phyloP scores from a whole-genome alignment of 2,113 vertebrate genomes.

The Canis aureus region DNA sequence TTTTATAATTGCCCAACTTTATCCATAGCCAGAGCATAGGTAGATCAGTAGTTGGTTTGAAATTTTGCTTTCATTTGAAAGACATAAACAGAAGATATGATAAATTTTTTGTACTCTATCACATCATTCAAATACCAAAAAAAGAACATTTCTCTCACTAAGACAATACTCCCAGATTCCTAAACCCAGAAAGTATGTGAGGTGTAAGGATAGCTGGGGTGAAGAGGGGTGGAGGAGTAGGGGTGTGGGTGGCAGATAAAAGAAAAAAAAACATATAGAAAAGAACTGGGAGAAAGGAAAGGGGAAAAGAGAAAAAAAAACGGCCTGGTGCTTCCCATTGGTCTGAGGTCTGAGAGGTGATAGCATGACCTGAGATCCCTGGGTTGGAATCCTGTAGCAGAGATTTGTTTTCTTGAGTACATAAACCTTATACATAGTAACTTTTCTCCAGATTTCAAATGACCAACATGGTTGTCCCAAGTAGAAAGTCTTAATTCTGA shows the following conservation, averaged over 20 bases:
- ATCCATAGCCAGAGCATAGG: neutral
- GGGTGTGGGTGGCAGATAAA: neutral
- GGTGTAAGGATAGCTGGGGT: neutral
- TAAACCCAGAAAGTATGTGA: neutral
- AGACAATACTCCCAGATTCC: neutral
- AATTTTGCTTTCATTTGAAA: slow-evolving; percentile 12
- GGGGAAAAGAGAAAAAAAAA: neutral
- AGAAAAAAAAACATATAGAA: neutral
- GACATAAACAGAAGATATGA: neutral
- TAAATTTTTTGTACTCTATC: neutral
- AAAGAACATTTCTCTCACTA: neutral
- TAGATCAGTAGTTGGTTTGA: neutral
- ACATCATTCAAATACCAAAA: neutral
- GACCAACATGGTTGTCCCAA: slow-evolving; percentile 23
- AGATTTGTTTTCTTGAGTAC: neutral
- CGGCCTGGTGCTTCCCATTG: neutral
- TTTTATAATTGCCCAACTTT: neutral
- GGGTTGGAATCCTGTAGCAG: neutral
- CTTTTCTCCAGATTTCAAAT: neutral
- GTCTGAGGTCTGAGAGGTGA: neutral
- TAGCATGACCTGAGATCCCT: neutral
- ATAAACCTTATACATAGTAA: neutral
- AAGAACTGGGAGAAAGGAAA: neutral
- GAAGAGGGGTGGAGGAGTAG: neutral
- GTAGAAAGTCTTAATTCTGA: slow-evolving; percentile 56